Evolutionary conservation across 1,140 invertebrate species (phyloP).

Genomic region (Varroa destructor): DNA sequence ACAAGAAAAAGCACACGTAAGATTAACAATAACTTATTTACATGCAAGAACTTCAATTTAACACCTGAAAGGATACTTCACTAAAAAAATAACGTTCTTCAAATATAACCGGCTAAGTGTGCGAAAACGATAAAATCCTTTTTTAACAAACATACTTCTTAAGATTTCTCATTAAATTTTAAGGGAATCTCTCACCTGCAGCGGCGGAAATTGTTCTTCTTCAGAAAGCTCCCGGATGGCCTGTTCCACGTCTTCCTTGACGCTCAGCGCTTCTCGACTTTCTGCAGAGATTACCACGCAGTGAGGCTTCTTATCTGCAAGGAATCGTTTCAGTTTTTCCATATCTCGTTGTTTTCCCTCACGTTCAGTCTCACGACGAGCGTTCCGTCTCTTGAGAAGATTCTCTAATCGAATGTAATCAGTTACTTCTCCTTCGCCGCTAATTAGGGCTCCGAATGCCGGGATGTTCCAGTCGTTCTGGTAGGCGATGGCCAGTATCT

Average conservation of each 20-base stretch:
- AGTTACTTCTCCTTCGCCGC: conserved; percentile 73
- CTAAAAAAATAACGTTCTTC: too few species aligned
- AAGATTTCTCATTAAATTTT: too few species aligned
- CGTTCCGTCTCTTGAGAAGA: conserved; percentile 64
- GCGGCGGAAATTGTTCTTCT: conserved; percentile 71
- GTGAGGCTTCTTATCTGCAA: conserved; percentile 80
- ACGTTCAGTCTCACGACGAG: conserved; percentile 57
- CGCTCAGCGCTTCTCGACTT: conserved; percentile 63
- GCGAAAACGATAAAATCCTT: too few species aligned
- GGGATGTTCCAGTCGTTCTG: conserved; percentile 69
- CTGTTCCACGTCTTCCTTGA: conserved; percentile 68
- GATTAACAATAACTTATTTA: too few species aligned
- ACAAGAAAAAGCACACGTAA: too few species aligned
- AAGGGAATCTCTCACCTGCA: conserved; percentile 55
- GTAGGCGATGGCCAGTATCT: conserved; percentile 75
- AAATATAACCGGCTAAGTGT: too few species aligned
- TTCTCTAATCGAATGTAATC: conserved; percentile 76
- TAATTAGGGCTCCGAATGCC: conserved; percentile 72
- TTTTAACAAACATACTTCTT: too few species aligned
- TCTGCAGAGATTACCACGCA: conserved; percentile 61
- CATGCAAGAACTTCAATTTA: too few species aligned
- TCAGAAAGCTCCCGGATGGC: conserved; percentile 58
- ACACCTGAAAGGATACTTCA: too few species aligned
- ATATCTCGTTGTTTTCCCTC: conserved; percentile 58
- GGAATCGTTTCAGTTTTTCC: conserved; percentile 65